Conservation (phyloP, 2,113 vertebrate genomes). For the Mobula hypostoma region DNA sequence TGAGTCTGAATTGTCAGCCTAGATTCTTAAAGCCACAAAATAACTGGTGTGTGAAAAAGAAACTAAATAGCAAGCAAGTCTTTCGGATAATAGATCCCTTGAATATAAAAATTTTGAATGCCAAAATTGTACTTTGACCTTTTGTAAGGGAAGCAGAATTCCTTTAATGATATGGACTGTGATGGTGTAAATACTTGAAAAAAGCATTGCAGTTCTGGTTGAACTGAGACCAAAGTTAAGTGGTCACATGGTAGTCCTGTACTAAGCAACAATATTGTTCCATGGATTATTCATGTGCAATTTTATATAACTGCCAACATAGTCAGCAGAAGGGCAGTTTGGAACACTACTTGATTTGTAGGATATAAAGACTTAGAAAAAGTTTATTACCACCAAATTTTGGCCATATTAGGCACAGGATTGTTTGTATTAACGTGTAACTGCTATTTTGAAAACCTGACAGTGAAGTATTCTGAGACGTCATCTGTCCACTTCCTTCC, state of each 20-base stretch:
- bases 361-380: neutral
- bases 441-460: neutral
- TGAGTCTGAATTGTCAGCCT: neutral
- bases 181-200: neutral
- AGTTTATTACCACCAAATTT: neutral
- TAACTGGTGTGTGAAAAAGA: neutral
- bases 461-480: neutral
- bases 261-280: neutral
- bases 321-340: neutral
- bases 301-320: neutral
- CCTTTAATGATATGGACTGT: neutral
- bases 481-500: too few species aligned
- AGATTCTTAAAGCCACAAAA: neutral
- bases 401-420: neutral
- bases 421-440: neutral
- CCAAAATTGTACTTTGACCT: neutral
- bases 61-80: neutral
- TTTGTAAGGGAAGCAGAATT: neutral
- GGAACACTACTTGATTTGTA: neutral
- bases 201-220: neutral
- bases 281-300: neutral
- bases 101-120: neutral
- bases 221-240: neutral
- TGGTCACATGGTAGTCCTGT: neutral
- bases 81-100: neutral